Percentiles rank a stretch among this genome's conserved stretches.
Evolutionary conservation across 2,113 vertebrate genomes (phyloP).

Genomic region (Protomyctophum bolini): DNA sequence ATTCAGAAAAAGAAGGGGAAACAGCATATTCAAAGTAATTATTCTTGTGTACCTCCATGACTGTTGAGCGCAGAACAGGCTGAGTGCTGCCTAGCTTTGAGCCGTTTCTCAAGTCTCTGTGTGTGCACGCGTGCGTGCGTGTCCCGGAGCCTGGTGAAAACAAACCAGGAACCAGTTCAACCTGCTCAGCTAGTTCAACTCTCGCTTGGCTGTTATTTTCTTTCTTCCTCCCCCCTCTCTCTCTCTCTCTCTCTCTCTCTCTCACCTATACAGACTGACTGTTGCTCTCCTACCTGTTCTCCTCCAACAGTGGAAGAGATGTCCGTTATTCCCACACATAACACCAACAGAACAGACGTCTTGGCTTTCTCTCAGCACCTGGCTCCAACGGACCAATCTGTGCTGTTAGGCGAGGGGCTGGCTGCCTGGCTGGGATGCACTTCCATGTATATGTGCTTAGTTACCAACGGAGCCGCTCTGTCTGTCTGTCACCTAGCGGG

Average conservation of each 20-base stretch:
- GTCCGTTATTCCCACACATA: conserved; percentile 55
- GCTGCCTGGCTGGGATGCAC: conserved; percentile 41
- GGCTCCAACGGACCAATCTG: conserved; percentile 59
- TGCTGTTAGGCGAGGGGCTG: conserved; percentile 56
- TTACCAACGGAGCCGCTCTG: no score
- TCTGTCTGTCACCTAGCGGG: no score
- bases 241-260: conserved; percentile 4
- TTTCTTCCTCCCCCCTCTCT: no score
- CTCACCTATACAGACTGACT: conserved; percentile 30
- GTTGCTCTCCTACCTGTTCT: conserved; percentile 52
- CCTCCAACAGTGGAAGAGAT: conserved; percentile 49
- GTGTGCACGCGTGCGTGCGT: conserved; percentile 10
- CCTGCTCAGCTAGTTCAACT: conserved; percentile 65
- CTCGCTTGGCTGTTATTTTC: conserved; percentile 8
- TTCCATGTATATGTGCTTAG: no score
- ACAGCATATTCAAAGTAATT: neutral
- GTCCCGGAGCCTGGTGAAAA: conserved; percentile 51
- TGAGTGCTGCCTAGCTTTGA: no score
- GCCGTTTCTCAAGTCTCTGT: no score
- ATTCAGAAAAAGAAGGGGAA: neutral
- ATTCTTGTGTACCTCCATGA: no score
- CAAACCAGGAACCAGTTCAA: conserved; percentile 63
- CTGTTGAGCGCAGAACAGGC: no score
- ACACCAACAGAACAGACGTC: neutral
- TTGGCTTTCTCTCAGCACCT: conserved; percentile 51